Evolutionary conservation across 2,113 vertebrate genomes (phyloP).

Genomic region (Gobio gobio): DNA sequence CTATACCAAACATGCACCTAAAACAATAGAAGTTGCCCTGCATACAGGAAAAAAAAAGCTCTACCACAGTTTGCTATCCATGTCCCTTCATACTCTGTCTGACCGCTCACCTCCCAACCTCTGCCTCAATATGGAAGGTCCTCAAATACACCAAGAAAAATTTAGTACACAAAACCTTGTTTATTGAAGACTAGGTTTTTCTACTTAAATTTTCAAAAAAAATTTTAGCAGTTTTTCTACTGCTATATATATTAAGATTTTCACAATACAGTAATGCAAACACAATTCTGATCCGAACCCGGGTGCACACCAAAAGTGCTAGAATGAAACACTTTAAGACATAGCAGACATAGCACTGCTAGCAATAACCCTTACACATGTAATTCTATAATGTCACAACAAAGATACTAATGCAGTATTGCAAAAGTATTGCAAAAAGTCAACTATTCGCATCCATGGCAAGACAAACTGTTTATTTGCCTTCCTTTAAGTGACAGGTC

Average conservation of each 20-base stretch:
- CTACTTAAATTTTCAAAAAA: background rate
- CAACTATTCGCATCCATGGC: no score
- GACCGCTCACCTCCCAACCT: constrained; percentile 33
- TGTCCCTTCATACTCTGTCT: background rate
- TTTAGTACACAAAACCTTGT: constrained; percentile 7
- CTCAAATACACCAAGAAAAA: constrained; percentile 11
- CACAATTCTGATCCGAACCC: background rate
- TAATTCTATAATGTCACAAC: no score
- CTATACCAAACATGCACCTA: background rate
- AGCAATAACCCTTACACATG: no score
- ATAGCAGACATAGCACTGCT: no score
- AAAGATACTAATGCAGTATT: no score
- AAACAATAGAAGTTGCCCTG: constrained; percentile 62
- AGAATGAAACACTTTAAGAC: no score
- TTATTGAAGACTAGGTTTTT: constrained; percentile 1
- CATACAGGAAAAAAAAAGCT: constrained; percentile 73
- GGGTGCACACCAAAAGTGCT: no score
- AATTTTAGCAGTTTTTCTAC: no score
- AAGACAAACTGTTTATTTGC: no score
- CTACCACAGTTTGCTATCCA: constrained; percentile 64
- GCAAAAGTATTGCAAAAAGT: no score
- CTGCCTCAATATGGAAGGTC: background rate
- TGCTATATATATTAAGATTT: background rate
- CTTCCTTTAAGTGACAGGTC: no score
- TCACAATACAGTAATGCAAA: background rate